Conservation (phyloP, 2,888 invertebrate species). For the Aspidapion aeneum region DNA sequence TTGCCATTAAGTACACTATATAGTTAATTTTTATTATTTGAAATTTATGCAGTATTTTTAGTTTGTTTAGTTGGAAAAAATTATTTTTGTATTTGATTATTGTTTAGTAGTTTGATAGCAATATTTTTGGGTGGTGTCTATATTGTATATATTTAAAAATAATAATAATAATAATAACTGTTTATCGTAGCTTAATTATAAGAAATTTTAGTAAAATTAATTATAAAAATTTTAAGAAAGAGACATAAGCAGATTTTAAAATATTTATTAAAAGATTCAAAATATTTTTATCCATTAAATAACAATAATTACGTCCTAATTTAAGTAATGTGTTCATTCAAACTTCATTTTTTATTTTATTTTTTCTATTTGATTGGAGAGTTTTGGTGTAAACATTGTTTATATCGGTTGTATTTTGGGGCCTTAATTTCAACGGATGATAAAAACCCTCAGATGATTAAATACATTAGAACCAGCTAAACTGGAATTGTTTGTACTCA, state of each 20-base stretch:
- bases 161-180: constrained; percentile 9
- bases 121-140: constrained; percentile 28
- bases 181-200: constrained; percentile 1
- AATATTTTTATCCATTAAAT: not conserved
- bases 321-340: too few species aligned
- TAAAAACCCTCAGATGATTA: too few species aligned
- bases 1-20: too few species aligned
- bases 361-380: too few species aligned
- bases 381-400: too few species aligned
- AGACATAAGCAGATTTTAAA: not conserved
- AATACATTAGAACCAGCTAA: too few species aligned
- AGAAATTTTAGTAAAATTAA: not conserved
- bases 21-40: not conserved
- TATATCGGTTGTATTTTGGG: too few species aligned
- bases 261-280: not conserved
- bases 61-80: constrained; percentile 13
- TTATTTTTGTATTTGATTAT: constrained; percentile 33
- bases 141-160: constrained; percentile 24
- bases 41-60: not conserved
- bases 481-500: too few species aligned
- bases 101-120: constrained; percentile 28
- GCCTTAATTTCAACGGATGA: too few species aligned
- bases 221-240: not conserved
- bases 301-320: too few species aligned
- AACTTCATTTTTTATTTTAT: too few species aligned